Conservation (phyloP, 1,140 invertebrate genomes). For the Scaptomyza hsui region DNA sequence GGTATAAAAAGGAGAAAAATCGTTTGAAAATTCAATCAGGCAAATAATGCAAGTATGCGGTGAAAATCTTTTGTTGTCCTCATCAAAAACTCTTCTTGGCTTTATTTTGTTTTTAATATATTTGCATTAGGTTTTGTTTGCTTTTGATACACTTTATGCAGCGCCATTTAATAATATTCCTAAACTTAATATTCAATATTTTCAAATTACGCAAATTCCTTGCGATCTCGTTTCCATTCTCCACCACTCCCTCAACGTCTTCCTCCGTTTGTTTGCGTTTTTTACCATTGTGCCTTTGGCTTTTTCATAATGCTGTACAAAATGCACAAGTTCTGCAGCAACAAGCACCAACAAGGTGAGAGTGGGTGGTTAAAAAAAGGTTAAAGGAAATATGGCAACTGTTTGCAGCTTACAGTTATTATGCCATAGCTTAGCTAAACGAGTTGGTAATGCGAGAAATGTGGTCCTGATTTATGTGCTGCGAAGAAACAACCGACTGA, state of each 20-base stretch:
- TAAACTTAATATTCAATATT: slow-evolving; percentile 75
- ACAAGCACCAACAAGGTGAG: not conserved
- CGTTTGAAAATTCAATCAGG: slow-evolving; percentile 56
- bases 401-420: slow-evolving; percentile 71
- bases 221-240: not conserved
- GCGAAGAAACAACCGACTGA: slow-evolving; percentile 5
- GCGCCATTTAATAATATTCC: slow-evolving; percentile 62
- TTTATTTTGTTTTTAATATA: slow-evolving; percentile 63
- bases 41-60: slow-evolving; percentile 36
- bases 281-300: slow-evolving; percentile 49
- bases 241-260: not conserved
- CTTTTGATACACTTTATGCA: slow-evolving; percentile 41
- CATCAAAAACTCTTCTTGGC: slow-evolving; percentile 23
- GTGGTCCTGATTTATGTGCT: slow-evolving; percentile 40
- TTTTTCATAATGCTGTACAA: slow-evolving; percentile 73
- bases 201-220: slow-evolving; percentile 46
- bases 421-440: slow-evolving; percentile 65
- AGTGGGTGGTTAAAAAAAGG: slow-evolving; percentile 47
- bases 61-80: slow-evolving; percentile 58
- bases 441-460: slow-evolving; percentile 64
- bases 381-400: slow-evolving; percentile 68
- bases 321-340: slow-evolving; percentile 52
- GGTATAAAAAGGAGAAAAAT: slow-evolving; percentile 24
- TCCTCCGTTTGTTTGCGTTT: slow-evolving; percentile 34
- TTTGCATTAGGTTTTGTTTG: slow-evolving; percentile 62